Evolutionary conservation across 1,140 invertebrate genomes (phyloP).

Genomic region (Diuraphis noxia): DNA sequence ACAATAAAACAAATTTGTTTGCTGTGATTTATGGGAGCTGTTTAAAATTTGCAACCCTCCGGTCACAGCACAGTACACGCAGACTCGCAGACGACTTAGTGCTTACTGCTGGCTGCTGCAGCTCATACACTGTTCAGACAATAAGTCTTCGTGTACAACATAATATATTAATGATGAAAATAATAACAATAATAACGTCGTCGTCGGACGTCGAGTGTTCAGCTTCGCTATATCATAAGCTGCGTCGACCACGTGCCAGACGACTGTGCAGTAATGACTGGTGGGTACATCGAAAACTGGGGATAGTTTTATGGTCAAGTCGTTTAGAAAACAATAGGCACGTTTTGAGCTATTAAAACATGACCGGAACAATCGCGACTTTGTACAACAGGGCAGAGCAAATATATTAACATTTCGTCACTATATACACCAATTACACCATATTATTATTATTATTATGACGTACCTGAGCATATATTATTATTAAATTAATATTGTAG

Average conservation of each 20-base stretch:
- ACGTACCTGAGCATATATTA: background rate
- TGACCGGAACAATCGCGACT: background rate
- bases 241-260: background rate
- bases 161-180: background rate
- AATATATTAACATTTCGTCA: background rate
- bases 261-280: background rate
- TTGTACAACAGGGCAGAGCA: background rate
- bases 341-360: background rate
- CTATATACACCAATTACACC: background rate
- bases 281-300: background rate
- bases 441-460: too few species aligned
- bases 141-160: background rate
- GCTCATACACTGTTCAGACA: background rate
- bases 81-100: background rate
- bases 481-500: background rate
- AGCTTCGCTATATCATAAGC: background rate
- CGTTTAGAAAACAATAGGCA: background rate
- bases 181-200: background rate
- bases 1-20: background rate
- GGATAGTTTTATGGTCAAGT: constrained; percentile 1
- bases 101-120: background rate
- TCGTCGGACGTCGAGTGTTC: background rate
- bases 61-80: background rate
- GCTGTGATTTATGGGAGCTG: background rate
- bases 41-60: background rate